These are phyloP conservation scores for Hippolais icterina DNA, from an alignment of 2,113 vertebrate species.

Conservation along the genomic window DNA sequence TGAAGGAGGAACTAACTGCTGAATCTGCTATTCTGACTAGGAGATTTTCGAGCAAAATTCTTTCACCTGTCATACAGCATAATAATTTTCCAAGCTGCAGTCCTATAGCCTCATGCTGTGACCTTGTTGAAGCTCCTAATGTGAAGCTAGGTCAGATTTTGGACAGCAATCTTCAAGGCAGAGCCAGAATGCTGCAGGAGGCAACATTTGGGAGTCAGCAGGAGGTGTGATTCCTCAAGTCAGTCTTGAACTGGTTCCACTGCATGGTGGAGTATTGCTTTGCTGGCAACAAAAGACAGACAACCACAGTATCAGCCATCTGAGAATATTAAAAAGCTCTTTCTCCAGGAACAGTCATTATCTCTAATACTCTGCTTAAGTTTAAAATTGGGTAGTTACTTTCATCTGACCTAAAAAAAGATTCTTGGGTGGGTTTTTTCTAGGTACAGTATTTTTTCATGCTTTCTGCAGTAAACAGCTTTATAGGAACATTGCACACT, in stretches of 20 bases:
- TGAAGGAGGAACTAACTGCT: background rate
- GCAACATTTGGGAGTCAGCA: slow-evolving; percentile 43
- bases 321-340: slow-evolving; percentile 35
- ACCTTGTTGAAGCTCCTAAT: background rate
- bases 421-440: fast-evolving
- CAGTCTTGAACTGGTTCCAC: slow-evolving; percentile 31
- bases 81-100: background rate
- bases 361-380: slow-evolving; percentile 14
- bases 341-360: slow-evolving; percentile 45
- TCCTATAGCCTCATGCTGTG: background rate
- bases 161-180: background rate
- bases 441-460: background rate
- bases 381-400: slow-evolving; percentile 27
- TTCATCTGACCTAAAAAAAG: slow-evolving; percentile 15
- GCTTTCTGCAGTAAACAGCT: background rate
- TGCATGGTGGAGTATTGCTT: slow-evolving; percentile 28
- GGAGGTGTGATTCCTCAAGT: slow-evolving; percentile 44
- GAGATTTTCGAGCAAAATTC: background rate
- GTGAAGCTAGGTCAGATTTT: slow-evolving; percentile 26
- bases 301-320: background rate
- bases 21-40: background rate
- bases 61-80: background rate
- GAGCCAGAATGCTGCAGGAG: slow-evolving; percentile 34
- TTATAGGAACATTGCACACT: background rate
- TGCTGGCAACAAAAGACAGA: background rate